Percentiles rank a stretch among this genome's conserved stretches.
Evolutionary conservation across 30 jellyfish, hydroid and myxozoan genomes (phyloP).

Genomic region (Hydractinia echinata): DNA sequence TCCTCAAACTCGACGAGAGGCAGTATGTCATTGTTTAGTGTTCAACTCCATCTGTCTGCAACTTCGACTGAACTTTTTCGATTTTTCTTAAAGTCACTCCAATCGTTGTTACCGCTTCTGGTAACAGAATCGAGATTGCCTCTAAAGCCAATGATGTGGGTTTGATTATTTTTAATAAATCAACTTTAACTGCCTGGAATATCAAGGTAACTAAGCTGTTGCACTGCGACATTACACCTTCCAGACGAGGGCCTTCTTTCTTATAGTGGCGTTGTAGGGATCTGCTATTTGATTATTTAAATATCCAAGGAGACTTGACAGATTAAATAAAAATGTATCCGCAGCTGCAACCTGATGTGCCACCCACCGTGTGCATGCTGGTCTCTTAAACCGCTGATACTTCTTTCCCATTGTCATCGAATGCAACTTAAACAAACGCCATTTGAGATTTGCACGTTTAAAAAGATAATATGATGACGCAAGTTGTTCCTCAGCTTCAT

Average conservation of each 20-base stretch:
- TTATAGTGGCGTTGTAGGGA: conserved; percentile 7
- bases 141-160: not conserved
- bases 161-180: not conserved
- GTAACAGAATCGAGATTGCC: not conserved
- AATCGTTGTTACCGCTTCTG: not conserved
- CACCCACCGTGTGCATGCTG: conserved; percentile 1
- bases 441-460: too few species aligned
- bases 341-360: not conserved
- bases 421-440: not conserved
- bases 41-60: too few species aligned
- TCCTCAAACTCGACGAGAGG: not conserved
- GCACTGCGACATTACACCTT: not conserved
- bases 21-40: not conserved
- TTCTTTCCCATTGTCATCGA: not conserved
- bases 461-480: not conserved
- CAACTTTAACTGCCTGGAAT: not conserved
- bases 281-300: not conserved
- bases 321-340: not conserved
- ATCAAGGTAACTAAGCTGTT: not conserved
- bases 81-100: not conserved
- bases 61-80: not conserved
- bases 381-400: not conserved
- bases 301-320: not conserved
- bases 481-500: not conserved
- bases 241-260: not conserved